Percentiles rank a stretch among this genome's conserved stretches.
Conservation (phyloP, 2,113 vertebrate genomes). For the Syrmaticus mikado region DNA sequence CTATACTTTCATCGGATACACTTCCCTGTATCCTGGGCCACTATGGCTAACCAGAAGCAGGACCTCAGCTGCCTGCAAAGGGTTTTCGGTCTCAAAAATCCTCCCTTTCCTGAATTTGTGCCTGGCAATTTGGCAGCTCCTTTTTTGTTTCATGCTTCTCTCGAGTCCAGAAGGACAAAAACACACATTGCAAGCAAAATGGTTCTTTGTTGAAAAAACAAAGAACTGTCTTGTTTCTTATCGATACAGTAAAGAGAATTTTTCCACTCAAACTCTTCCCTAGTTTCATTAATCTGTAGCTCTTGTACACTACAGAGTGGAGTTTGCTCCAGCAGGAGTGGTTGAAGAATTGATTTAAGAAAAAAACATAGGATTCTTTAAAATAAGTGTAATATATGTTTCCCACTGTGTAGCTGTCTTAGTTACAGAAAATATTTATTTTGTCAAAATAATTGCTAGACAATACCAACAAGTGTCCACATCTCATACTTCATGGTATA, state of each 20-base stretch:
- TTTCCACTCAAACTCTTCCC: background rate
- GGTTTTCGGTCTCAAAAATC: background rate
- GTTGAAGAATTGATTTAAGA: background rate
- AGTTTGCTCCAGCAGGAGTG: background rate
- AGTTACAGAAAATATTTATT: slow-evolving; percentile 5
- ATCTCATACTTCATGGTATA: slow-evolving; percentile 7
- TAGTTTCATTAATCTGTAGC: background rate
- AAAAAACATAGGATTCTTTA: background rate
- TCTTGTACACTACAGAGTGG: background rate
- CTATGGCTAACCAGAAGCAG: fast-evolving
- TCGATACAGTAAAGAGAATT: fast-evolving
- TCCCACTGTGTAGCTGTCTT: background rate
- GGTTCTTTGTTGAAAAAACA: background rate
- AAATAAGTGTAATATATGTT: background rate
- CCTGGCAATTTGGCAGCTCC: background rate
- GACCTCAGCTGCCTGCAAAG: background rate
- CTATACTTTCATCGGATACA: background rate
- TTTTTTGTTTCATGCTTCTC: background rate
- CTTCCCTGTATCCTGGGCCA: background rate
- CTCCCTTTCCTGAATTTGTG: background rate
- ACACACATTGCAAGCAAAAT: background rate
- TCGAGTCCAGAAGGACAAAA: background rate
- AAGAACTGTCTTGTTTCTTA: background rate
- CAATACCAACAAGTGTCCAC: background rate
- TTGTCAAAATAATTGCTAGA: slow-evolving; percentile 29